Percentiles rank a stretch among this genome's conserved stretches.
phyloP scores from a whole-genome alignment of 2,888 invertebrate genomes.

The Drosophila incognita region DNA sequence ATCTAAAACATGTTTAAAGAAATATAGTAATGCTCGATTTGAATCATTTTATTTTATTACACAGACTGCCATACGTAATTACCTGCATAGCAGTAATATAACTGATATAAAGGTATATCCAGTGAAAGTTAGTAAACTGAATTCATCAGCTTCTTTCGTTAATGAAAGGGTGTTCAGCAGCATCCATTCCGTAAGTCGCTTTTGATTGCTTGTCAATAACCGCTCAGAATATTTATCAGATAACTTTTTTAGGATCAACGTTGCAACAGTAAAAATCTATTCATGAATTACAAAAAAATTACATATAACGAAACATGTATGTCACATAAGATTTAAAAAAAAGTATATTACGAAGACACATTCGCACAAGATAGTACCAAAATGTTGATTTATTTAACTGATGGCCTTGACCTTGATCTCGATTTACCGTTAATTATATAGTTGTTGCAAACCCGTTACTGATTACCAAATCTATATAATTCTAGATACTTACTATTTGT shows the following conservation, averaged over 20 bases:
- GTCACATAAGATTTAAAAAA: background rate
- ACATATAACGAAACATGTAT: no score
- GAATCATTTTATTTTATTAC: background rate
- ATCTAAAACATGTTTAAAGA: slow-evolving; percentile 21
- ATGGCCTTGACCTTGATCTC: background rate
- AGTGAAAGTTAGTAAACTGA: slow-evolving; percentile 52
- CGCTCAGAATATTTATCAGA: slow-evolving; percentile 67
- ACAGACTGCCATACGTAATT: background rate
- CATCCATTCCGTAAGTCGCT: slow-evolving; percentile 56
- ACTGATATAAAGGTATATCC: slow-evolving; percentile 62
- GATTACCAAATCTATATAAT: background rate
- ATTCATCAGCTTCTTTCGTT: slow-evolving; percentile 66
- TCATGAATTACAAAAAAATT: background rate
- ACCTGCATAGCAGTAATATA: slow-evolving; percentile 63
- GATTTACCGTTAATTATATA: background rate
- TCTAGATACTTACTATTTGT: slow-evolving; percentile 56
- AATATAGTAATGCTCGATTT: background rate
- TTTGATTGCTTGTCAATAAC: slow-evolving; percentile 51
- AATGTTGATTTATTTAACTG: background rate
- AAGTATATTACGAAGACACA: no score
- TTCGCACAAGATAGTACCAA: background rate
- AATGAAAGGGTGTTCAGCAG: slow-evolving; percentile 63
- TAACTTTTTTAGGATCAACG: slow-evolving; percentile 61
- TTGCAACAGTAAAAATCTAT: slow-evolving; percentile 44
- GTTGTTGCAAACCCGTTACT: background rate